Evolutionary conservation across 2,113 vertebrate genomes (phyloP), one percentile per base, ranked within the genome.

Genomic region (Odobenus rosmarus): DNA sequence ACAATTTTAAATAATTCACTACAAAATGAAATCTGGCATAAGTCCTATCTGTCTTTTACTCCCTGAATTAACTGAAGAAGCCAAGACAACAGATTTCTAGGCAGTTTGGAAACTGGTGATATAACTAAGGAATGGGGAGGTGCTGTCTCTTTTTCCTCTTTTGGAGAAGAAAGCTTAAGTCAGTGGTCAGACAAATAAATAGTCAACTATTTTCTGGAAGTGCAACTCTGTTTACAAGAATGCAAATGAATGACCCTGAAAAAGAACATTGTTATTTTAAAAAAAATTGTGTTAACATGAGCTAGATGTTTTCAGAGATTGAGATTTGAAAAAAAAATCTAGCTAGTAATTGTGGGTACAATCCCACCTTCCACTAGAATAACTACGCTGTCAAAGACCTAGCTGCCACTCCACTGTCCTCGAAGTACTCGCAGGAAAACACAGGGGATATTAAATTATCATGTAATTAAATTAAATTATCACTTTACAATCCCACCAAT

Each of bases 1-100:
- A 97, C 98, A 98, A 98, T 98, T 98, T 98, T 98, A 98, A 98
- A 98, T 98, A 98, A 98, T 98, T 98, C 98, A 98, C 98, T 98
- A 98, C 97, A 97, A 97, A 98, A 96, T 98, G 97, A 98, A 98
- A 98, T 98, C 97, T 98, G 98, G 98, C 98, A 95, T 82, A 94
- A 93, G 94, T 97, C 97, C 98, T 98, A 98, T 98, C 98, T 98
- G 97, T 98, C 98, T 98, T 98, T 98, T 98, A 98, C 98, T 97
- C 98, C 77, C 88, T 94, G 96, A 98, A 93, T 94, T 95, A 85
- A 77, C 76, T 55, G 77, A 96, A 92, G 95, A 98, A 97, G 97
- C 98, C 97, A 98, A 98, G 93, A 95, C 97, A 97, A 97, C 98
- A 98, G 97, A 98, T 98, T 97, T 98, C 93, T 61, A 98, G 96